phyloP scores from a whole-genome alignment of 2,888 invertebrate species.

The Drosophila macrospina region DNA sequence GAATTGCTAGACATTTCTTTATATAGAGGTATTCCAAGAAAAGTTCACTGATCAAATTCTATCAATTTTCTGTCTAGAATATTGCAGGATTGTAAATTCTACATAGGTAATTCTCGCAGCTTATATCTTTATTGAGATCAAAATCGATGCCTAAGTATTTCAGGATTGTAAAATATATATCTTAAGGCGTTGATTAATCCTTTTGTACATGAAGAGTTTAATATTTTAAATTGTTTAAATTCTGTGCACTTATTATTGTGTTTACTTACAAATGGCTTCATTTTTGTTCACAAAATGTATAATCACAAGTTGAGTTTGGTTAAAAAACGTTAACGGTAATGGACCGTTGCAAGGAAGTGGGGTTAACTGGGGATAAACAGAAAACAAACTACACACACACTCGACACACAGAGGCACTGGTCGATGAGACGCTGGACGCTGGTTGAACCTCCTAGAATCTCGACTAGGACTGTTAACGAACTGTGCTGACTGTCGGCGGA shows the following conservation, averaged over 20 bases:
- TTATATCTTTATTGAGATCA: not conserved
- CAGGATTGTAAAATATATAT: not conserved
- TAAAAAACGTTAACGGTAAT: constrained; percentile 31
- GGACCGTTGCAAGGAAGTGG: constrained; percentile 36
- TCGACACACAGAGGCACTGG: constrained; percentile 64
- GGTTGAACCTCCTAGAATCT: constrained; percentile 86
- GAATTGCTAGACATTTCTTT: not conserved
- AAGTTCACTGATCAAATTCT: not conserved
- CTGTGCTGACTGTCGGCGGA: constrained; percentile 84
- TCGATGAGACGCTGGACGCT: constrained; percentile 71
- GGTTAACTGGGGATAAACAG: constrained; percentile 41
- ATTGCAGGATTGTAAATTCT: not conserved
- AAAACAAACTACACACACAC: constrained; percentile 73
- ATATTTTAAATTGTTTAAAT: not conserved
- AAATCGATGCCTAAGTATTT: not conserved
- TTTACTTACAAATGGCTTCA: constrained; percentile 85
- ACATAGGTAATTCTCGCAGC: not conserved
- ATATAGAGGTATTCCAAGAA: too few relatives aligned
- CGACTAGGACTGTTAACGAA: constrained; percentile 86
- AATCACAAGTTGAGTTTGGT: constrained; percentile 71
- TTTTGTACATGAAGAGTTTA: constrained; percentile 1
- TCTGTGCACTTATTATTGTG: not conserved
- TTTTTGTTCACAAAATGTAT: constrained; percentile 64
- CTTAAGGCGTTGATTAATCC: not conserved
- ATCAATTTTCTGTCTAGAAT: not conserved